Evolutionary conservation across 2,113 vertebrate genomes (phyloP), one percentile per base, ranked within the genome.

Genomic region (Hirundichthys speculiger): DNA sequence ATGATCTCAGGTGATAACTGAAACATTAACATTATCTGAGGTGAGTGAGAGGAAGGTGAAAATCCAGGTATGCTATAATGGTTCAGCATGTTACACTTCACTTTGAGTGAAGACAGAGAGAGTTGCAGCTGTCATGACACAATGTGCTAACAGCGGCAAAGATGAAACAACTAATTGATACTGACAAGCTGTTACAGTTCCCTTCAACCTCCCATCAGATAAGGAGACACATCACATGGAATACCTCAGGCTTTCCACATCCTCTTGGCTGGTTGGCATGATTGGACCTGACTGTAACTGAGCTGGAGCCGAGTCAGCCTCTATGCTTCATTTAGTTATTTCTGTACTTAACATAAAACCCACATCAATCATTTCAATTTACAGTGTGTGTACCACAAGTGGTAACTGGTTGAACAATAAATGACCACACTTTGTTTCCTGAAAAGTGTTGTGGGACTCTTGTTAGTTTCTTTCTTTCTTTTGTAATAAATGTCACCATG

Each of bases 181-280:
- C 38, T 54, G 79, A 69, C 70, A 6, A 64, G 82, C 72, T 64
- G 60, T 34, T 82, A 67, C 75, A 83, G 60, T 76, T 77, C 64
- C 54, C 54, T 42, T 59, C 20, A 14, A 53, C 50, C 64, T 59
- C 48, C 20, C 43, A 82, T 84, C 86, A 80, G 75, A 84, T 81
- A 77, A 82, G 27, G 43, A 48, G 25, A 52, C 41, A 38, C 46
- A 66, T 72, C 48, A 16, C 21, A 57, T 21, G 25, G 34, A 77
- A 48, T 64, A 78, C 79, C 72, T 68, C 45, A 16, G 82, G 79
- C 58, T 56, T 42, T 67, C 59, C 46, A 59, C 50, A 73, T 83
- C 70, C 62, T 71, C 41, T 73, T 60, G 61, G 64, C 43, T 71
- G 72, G 64, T 11, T 74, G 71, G 70, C 72, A 76, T 71, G 73